Percentiles rank a stretch among this genome's conserved stretches.
phyloP scores from a whole-genome alignment of 2,797 vertebrate genomes.

The Triplophysa bombifrons region DNA sequence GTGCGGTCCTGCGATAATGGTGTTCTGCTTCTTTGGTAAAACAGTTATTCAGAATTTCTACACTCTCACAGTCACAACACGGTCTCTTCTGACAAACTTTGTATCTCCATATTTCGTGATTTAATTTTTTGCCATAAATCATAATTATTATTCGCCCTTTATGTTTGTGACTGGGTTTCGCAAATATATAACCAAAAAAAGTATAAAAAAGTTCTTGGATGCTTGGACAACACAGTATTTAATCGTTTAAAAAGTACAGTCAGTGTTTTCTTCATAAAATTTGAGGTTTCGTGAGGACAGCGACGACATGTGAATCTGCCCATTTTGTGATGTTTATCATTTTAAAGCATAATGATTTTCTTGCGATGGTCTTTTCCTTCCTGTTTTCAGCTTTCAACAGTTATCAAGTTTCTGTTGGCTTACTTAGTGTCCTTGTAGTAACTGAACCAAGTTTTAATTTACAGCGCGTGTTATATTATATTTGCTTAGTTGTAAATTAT shows the following conservation, averaged over 20 bases:
- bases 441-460: neutral
- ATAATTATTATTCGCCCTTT: no score
- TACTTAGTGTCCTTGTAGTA: neutral
- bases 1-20: constrained; percentile 4
- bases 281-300: neutral
- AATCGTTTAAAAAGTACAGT: no score
- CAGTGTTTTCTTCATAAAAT: no score
- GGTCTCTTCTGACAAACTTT: neutral
- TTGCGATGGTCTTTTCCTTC: neutral
- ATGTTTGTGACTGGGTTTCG: no score
- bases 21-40: neutral
- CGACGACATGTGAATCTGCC: neutral
- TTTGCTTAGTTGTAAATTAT: neutral
- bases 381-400: neutral
- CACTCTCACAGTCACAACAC: neutral
- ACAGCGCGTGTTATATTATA: neutral
- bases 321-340: neutral
- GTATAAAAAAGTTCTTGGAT: no score
- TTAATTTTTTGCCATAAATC: no score
- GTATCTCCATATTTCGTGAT: no score
- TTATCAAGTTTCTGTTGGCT: neutral
- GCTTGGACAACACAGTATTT: no score
- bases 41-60: neutral
- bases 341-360: no score
- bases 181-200: no score